phyloP scores from a whole-genome alignment of 2,113 vertebrate species.

The Noctilio leporinus region DNA sequence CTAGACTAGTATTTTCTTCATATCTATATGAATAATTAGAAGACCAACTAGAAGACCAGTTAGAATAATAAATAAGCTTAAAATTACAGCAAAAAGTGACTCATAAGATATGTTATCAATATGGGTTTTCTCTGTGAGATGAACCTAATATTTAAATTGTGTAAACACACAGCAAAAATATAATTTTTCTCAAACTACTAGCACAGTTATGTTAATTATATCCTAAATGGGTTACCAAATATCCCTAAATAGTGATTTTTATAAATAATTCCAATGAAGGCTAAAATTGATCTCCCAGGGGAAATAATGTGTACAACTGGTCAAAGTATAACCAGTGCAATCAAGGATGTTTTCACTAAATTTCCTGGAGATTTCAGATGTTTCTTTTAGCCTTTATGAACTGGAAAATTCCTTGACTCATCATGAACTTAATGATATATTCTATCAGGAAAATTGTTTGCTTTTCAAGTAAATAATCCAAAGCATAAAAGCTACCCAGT shows the following conservation, averaged over 20 bases:
- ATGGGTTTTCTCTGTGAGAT: background rate
- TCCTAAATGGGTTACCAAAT: background rate
- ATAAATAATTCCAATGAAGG: background rate
- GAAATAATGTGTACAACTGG: background rate
- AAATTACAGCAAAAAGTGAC: background rate
- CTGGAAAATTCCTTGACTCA: constrained; percentile 34
- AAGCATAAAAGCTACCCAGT: background rate
- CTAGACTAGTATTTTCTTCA: background rate
- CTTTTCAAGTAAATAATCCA: constrained; percentile 47
- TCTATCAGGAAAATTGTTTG: constrained; percentile 16
- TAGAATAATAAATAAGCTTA: background rate
- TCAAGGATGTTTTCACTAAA: constrained; percentile 24
- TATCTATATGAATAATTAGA: too few species aligned
- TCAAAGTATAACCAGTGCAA: background rate
- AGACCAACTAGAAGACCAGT: too few species aligned
- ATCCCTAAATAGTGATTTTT: background rate
- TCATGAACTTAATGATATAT: background rate
- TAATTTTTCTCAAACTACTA: background rate
- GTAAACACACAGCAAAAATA: background rate
- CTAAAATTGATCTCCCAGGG: background rate
- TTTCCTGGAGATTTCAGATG: constrained; percentile 21
- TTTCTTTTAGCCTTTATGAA: constrained; percentile 20
- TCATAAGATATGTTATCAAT: background rate
- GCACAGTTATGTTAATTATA: background rate
- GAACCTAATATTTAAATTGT: background rate